Base-by-base conservation (phyloP, 2,888 invertebrate species). In the Zygogramma bicolorata region DNA sequence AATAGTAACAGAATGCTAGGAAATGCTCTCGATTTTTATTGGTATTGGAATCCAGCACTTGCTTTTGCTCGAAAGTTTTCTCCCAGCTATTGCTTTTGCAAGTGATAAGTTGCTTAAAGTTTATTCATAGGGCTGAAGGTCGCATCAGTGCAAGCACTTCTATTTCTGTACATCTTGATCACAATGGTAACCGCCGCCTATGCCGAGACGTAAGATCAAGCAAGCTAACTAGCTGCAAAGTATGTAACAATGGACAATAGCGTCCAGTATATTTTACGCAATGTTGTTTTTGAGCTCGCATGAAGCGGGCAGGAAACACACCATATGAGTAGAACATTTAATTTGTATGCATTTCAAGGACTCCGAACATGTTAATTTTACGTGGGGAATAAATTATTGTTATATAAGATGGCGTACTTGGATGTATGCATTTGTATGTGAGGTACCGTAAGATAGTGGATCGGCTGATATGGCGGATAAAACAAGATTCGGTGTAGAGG, bases 341-440 rank as follows among this genome's bases (percentile, higher is more conserved):
- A 84, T 85, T 85, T 84, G 83, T 84, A 84, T 84, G 83, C 84
- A 80, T 81, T 80, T 81, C 83, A 82, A 82, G 82, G 82, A 78
- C 79, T 76, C 66, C 68, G 67, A 74, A 77, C 75, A 77, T 74
- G 75, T 74, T 72, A 74, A 65, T 73, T 77, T 77, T 65, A 68
- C 73, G 29, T 71, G 65, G 58, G 57, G 74, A 72, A 70, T 75
- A 75, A 73, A 75, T 70, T 77, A 73, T 75, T n/a, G n/a, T n/a
- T 69, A 63, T 62, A 60, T 60, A 74, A 71, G 66, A 69, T 71
- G 66, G 69, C 74, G 68, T 65, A 25, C 65, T 61, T 49, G 59
- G 58, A 69, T 61, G 61, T 65, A 72, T 73, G 61, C 38, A 61
- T 69, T 73, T 42, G 58, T 65, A 58, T 53, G 65, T 25, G 60